A percentile compares a stretch with the other conserved stretches of the same genome.
phyloP scores from a whole-genome alignment of 2,113 vertebrate genomes.

The Daphoenositta chrysoptera region DNA sequence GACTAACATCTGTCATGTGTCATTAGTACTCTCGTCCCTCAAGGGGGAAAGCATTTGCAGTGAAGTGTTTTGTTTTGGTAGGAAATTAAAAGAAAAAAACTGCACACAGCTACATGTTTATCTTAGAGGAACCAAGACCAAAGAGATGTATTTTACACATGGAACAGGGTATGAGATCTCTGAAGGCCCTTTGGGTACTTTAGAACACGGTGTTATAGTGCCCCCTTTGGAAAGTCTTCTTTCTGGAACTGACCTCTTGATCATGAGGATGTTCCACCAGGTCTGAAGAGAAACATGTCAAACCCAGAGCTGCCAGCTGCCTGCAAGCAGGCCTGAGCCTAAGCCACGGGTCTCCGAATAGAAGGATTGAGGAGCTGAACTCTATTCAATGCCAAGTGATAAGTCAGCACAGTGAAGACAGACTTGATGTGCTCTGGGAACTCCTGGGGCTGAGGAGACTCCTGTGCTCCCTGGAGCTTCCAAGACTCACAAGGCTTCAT shows the following conservation, averaged over 20 bases:
- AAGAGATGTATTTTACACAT: not conserved
- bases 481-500: not conserved
- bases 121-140: not conserved
- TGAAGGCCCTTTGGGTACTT: not conserved
- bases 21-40: constrained; percentile 27
- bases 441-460: not conserved
- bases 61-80: constrained; percentile 49
- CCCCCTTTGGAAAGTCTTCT: not conserved
- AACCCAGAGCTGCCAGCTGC: not conserved
- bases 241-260: not conserved
- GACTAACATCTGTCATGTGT: constrained; percentile 46
- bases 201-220: not conserved
- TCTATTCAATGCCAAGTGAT: not conserved
- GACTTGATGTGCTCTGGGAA: not conserved
- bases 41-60: constrained; percentile 21
- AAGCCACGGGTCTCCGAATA: not conserved
- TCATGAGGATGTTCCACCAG: not conserved
- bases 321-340: not conserved
- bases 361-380: not conserved
- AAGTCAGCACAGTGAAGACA: not conserved
- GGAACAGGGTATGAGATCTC: not conserved
- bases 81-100: not conserved
- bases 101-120: not conserved
- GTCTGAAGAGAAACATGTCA: not conserved
- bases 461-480: not conserved